Evolutionary conservation across 2,888 invertebrate species (phyloP).

Genomic region (Charanyca ferruginea): DNA sequence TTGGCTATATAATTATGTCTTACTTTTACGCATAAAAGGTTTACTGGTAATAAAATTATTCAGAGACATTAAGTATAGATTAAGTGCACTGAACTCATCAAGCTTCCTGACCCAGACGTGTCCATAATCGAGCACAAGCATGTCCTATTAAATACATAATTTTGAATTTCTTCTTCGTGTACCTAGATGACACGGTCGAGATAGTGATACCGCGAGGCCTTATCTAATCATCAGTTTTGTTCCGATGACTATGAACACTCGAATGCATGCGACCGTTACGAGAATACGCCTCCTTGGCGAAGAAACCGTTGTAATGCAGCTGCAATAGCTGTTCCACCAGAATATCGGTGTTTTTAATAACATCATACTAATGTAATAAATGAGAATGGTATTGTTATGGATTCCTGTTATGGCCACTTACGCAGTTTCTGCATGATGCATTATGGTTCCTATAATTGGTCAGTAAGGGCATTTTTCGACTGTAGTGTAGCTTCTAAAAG

Average conservation of each 20-base stretch:
- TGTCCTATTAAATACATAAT: constrained; percentile 9
- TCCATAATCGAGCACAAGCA: constrained; percentile 17
- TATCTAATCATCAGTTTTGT: constrained; percentile 73
- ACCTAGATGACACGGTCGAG: constrained; percentile 49
- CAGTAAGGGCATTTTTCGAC: not conserved
- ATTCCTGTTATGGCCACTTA: constrained; percentile 29
- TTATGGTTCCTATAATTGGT: not conserved
- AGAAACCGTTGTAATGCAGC: constrained; percentile 66
- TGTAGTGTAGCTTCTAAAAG: constrained; percentile 4
- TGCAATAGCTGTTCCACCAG: constrained; percentile 41
- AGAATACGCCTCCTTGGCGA: constrained; percentile 52
- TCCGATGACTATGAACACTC: constrained; percentile 50
- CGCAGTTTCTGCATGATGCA: not conserved
- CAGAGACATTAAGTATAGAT: constrained; percentile 8
- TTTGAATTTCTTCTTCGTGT: constrained; percentile 41
- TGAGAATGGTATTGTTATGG: constrained; percentile 51
- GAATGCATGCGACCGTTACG: constrained; percentile 53
- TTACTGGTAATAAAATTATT: constrained; percentile 7
- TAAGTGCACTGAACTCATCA: constrained; percentile 17
- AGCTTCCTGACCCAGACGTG: not conserved
- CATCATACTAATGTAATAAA: constrained; percentile 60
- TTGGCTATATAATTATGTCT: too few species aligned
- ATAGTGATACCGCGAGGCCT: constrained; percentile 66
- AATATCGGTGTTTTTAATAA: constrained; percentile 57
- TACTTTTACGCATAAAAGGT: not conserved